A percentile compares a stretch with the other conserved stretches of the same genome.
phyloP scores from a whole-genome alignment of 2,797 vertebrate genomes.

The Brachyrhaphis roseni region DNA sequence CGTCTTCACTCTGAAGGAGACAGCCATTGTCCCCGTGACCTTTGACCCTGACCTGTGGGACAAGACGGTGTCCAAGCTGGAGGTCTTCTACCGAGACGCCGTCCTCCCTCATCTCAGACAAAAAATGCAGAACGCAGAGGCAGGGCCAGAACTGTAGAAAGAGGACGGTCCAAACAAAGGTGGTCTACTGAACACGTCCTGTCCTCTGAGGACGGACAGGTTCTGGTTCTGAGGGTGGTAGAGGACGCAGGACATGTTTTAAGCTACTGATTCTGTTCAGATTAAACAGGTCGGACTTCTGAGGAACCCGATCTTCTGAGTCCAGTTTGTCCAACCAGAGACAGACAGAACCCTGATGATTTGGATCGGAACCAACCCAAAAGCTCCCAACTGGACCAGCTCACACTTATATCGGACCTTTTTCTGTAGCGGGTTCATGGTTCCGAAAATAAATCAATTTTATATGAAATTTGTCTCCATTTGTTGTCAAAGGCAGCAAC shows the following conservation, averaged over 20 bases:
- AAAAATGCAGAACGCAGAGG: background rate
- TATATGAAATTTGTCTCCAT: background rate
- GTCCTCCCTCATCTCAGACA: conserved; percentile 72
- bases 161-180: no score
- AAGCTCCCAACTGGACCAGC: background rate
- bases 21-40: conserved; percentile 74
- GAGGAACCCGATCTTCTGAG: background rate
- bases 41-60: conserved; percentile 80
- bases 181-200: background rate
- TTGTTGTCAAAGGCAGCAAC: background rate
- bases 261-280: background rate
- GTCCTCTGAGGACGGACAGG: background rate
- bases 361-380: background rate
- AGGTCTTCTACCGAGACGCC: conserved; percentile 78
- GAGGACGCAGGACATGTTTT: background rate
- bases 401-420: background rate
- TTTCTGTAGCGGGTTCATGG: background rate
- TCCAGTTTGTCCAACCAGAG: background rate
- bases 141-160: conserved; percentile 8
- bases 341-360: background rate
- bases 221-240: background rate
- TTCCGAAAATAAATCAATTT: background rate
- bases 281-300: background rate
- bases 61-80: conserved; percentile 74
- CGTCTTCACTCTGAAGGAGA: conserved; percentile 81